Base-by-base conservation (phyloP, 37 sponge, comb jelly and placozoan genomes). In the Corticium candelabrum region DNA sequence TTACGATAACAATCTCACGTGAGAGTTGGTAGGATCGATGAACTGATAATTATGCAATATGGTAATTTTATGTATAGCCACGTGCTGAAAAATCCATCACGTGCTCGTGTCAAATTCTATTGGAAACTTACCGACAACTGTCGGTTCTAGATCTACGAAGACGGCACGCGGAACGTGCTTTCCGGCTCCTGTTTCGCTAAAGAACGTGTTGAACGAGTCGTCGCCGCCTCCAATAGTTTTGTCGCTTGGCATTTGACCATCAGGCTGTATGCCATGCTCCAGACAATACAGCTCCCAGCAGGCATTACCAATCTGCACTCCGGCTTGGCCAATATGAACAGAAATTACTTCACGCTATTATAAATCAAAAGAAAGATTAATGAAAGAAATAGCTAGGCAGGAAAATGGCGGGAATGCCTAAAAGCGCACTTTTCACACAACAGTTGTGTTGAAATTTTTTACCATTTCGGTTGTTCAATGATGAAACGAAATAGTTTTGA, bases 211-310 rank as follows among this genome's bases (percentile, higher is more conserved):
- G 93, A 87, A 90, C 72, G 91, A 90, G 82, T 96, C 93, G 75
- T 88, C 91, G 37, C 95, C 93, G 35, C 90, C 92, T 40, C 99
- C 99, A 69, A 97, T 89, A 78, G 89, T 84, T 81, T 97, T 94
- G 86, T 97, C 95, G 15, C 92, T 91, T 41, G 89, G 89, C 97
- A 93, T 88, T 81, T 85, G 87, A 41, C 97, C 97, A 75, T 96
- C 93, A 67, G 97, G 97, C 85, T 96, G 89, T 72, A 96, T 93
- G 37, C 91, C 93, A 71, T 96, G 97, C 82, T 96, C 97, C 39
- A 93, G 83, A 36, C 97, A 96, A 89, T 90, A 93, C 37, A 96
- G 86, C 77, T 92, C 97, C 97, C 97, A 96, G 85, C 93, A 96
- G 41, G 93, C 93, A 74, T 96, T 96, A 34, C 97, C 97, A 38